A percentile compares a stretch with the other conserved stretches of the same genome.
Conservation (phyloP, 53 echinoderm and acorn worm species). For the Antedon mediterranea region DNA sequence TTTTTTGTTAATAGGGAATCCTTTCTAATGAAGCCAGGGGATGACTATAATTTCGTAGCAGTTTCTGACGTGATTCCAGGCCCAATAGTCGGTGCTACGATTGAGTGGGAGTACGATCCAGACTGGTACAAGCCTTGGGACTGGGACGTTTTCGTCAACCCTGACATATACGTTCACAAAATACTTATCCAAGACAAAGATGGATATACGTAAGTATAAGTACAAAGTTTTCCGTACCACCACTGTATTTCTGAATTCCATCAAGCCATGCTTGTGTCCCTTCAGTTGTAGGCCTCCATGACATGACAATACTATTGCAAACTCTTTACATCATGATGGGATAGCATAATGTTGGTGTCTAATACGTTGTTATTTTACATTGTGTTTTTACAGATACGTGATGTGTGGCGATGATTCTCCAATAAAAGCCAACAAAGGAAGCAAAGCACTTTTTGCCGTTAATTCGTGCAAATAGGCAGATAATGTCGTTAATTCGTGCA, state of each 20-base stretch:
- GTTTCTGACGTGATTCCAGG: conserved; percentile 17
- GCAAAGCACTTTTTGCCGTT: conserved; percentile 19
- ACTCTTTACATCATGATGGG: no score
- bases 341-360: no score
- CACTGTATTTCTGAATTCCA: no score
- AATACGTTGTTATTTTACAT: neutral
- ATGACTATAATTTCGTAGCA: conserved; percentile 31
- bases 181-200: conserved; percentile 13
- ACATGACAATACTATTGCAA: no score
- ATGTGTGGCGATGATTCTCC: conserved; percentile 23
- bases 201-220: neutral
- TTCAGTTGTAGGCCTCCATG: no score
- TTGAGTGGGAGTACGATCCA: conserved; percentile 58
- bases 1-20: neutral
- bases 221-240: no score
- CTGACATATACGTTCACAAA: conserved; percentile 44
- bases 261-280: no score
- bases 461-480: conserved; percentile 4
- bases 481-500: no score
- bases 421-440: conserved; percentile 28
- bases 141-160: conserved; percentile 48
- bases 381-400: conserved; percentile 7
- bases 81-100: conserved; percentile 29
- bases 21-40: conserved; percentile 13
- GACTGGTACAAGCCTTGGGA: conserved; percentile 70